Conservation (phyloP, 1,140 invertebrate species). For the Trichoplusia ni region DNA sequence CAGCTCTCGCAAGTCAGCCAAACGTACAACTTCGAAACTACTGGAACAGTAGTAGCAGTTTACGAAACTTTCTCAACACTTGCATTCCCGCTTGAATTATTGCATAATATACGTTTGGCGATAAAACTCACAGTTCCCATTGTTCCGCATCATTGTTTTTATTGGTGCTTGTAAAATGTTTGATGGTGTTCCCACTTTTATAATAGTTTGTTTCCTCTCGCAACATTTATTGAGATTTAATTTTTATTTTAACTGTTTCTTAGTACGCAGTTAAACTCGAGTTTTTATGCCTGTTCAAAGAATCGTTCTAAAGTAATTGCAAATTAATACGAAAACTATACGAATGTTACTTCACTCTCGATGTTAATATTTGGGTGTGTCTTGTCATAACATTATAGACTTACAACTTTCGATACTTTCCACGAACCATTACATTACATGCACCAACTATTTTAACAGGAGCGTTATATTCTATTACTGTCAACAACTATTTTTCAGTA, state of each 20-base stretch:
- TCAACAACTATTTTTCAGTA: too few relatives aligned
- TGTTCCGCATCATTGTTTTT: conserved; percentile 59
- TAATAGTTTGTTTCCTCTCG: conserved; percentile 22
- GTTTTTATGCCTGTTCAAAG: too few relatives aligned
- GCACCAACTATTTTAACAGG: too few relatives aligned
- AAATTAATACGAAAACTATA: too few relatives aligned
- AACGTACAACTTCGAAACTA: conserved; percentile 44
- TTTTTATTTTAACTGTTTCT: neutral
- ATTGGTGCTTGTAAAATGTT: conserved; percentile 56
- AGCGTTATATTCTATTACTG: too few relatives aligned
- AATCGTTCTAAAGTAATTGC: too few relatives aligned
- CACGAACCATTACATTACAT: too few relatives aligned
- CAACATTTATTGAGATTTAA: conserved; percentile 8
- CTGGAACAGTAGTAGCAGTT: conserved; percentile 46
- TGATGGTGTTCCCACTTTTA: conserved; percentile 20
- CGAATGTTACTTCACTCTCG: too few relatives aligned
- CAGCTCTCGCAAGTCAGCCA: conserved; percentile 39
- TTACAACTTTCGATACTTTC: too few relatives aligned
- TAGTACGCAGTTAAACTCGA: too few relatives aligned
- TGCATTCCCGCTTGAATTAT: conserved; percentile 64
- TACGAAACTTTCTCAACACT: conserved; percentile 57
- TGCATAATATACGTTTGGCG: conserved; percentile 60
- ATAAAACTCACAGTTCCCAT: conserved; percentile 59
- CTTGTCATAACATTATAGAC: too few relatives aligned
- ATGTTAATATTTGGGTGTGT: too few relatives aligned